Evolutionary conservation across 2,113 vertebrate genomes (phyloP), one percentile per base, ranked within the genome.

Genomic region (Syrmaticus mikado): DNA sequence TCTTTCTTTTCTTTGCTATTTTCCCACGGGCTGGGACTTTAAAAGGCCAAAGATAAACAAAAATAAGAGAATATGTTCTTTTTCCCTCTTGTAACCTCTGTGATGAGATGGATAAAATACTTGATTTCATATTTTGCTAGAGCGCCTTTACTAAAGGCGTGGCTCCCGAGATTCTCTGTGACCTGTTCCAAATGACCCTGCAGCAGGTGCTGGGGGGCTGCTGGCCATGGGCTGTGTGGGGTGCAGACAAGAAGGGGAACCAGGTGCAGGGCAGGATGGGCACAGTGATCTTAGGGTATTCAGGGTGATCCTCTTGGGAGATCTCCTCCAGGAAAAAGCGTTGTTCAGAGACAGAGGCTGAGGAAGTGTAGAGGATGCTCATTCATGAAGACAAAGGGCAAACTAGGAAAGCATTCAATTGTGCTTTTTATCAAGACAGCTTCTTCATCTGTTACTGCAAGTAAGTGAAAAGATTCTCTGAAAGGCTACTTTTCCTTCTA

Each of bases 151-250:
- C 58, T 11, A 14, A 70, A 7, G 10, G 10, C 32, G 32, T 11
- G 34, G 27, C 36, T 89, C 52, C 48, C 41, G 20, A 75, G 79
- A 41, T 22, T 46, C 72, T 78, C 64, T 2, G 1, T 2, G 75
- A 57, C 34, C 4, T 75, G 74, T 68, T 34, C 85, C 75, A 43
- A 24, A 27, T 0, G 1, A 40, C 55, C 48, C 67, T 19, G 12
- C 7, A 62, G 41, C 1, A 0, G 22, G 28, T 38, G 76, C 22
- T 79, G 67, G 75, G 32, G 43, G 75, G 6, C 36, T 22, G 38
- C 30, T 61, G 71, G 22, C 11, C 0, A 0, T 10, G 72, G 36
- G 6, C 52, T 18, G 11, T 32, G 67, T 7, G 36, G 11, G 24
- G 8, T 24, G 58, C 62, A 52, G 34, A 6, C 17, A 21, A 61